phyloP scores from a whole-genome alignment of 2,888 invertebrate species.

The Liopterus haemorrhoidalis region DNA sequence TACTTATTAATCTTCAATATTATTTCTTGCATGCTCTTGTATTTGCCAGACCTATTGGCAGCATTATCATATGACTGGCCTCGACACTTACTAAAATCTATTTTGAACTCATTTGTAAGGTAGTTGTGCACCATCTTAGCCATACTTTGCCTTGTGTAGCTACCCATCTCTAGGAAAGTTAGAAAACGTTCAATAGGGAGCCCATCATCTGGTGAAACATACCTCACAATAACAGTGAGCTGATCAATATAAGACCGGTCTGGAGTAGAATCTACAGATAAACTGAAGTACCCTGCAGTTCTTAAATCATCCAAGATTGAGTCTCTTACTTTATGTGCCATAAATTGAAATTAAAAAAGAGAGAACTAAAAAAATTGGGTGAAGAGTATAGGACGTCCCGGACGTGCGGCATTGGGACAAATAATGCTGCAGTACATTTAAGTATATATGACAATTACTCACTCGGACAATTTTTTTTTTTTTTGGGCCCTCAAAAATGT shows the following conservation, averaged over 20 bases:
- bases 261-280: slow-evolving; percentile 33
- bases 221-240: slow-evolving; percentile 33
- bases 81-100: slow-evolving; percentile 29
- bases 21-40: slow-evolving; percentile 32
- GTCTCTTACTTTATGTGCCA: slow-evolving; percentile 3
- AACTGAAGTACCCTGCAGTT: slow-evolving; percentile 16
- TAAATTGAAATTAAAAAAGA: too few relatives aligned
- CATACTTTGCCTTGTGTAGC: slow-evolving; percentile 35
- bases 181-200: slow-evolving; percentile 34
- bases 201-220: slow-evolving; percentile 9
- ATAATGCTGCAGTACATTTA: too few relatives aligned
- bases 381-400: too few relatives aligned
- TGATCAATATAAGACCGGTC: slow-evolving; percentile 35
- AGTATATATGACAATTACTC: too few relatives aligned
- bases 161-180: slow-evolving; percentile 30
- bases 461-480: too few relatives aligned
- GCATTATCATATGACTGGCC: slow-evolving; percentile 37
- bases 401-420: too few relatives aligned
- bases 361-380: too few relatives aligned
- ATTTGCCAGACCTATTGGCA: slow-evolving; percentile 35
- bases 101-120: slow-evolving; percentile 19
- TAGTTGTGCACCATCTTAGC: background rate
- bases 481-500: too few relatives aligned
- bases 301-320: background rate
- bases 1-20: slow-evolving; percentile 30